Percentiles rank a stretch among this genome's conserved stretches.
Evolutionary conservation across 2,888 invertebrate species (phyloP).

Genomic region (Adineta ricciae): DNA sequence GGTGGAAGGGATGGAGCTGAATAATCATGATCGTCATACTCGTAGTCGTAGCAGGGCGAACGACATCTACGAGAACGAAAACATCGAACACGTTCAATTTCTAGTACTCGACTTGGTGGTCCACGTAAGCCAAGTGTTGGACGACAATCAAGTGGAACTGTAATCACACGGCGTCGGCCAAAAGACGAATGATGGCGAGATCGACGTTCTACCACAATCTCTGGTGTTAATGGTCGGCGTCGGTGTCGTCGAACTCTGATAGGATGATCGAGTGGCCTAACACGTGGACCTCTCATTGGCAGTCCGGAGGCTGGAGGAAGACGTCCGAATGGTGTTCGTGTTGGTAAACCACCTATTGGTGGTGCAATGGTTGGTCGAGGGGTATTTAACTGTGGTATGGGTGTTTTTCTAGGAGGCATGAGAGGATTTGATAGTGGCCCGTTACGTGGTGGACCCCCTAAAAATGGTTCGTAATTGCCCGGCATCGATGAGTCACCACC

Average conservation of each 20-base stretch:
- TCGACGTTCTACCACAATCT: not conserved
- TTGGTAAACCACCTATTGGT: not conserved
- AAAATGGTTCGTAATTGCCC: not conserved
- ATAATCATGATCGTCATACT: not conserved
- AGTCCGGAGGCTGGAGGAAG: not conserved
- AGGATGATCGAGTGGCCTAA: not conserved
- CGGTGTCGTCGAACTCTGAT: not conserved
- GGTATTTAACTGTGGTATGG: not conserved
- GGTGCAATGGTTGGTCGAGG: not conserved
- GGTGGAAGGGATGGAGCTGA: not conserved
- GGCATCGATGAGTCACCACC: not conserved
- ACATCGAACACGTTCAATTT: slow-evolving; percentile 14
- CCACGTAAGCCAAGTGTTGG: not conserved
- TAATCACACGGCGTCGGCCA: not conserved
- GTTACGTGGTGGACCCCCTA: not conserved
- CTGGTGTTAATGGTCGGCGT: not conserved
- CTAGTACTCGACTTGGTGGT: not conserved
- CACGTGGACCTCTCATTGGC: not conserved
- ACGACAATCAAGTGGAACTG: not conserved
- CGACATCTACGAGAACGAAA: not conserved
- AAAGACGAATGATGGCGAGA: not conserved
- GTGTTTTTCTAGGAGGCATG: not conserved
- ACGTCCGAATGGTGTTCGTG: not conserved
- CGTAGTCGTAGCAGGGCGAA: not conserved
- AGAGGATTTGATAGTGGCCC: not conserved